Percentiles rank a stretch among this genome's conserved stretches.
Evolutionary conservation across 2,888 invertebrate species (phyloP).

Genomic region (Allacma fusca): DNA sequence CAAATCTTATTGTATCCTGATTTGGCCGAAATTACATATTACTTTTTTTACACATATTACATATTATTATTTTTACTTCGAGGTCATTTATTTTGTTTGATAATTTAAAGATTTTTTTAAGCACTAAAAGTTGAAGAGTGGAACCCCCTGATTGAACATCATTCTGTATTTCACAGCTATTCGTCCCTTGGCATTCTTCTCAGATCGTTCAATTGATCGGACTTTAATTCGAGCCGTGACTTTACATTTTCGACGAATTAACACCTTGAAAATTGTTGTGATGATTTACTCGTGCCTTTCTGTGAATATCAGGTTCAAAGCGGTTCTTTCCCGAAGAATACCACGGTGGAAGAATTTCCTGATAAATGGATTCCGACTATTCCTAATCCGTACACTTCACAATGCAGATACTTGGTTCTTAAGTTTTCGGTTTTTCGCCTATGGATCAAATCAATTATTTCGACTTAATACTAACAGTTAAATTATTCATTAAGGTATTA

Average conservation of each 20-base stretch:
- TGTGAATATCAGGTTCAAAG: background rate
- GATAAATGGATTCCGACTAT: background rate
- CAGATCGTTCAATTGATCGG: background rate
- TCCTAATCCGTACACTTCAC: constrained; percentile 18
- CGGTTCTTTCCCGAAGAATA: background rate
- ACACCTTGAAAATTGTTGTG: constrained; percentile 10
- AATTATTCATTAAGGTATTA: no score
- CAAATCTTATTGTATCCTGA: no score
- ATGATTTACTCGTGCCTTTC: constrained; percentile 14
- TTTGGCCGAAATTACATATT: no score
- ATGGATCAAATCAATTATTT: background rate
- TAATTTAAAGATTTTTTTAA: no score
- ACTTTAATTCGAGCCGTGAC: background rate
- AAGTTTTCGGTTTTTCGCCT: constrained; percentile 3
- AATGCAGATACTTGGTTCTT: background rate
- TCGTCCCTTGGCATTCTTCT: background rate
- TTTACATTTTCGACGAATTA: background rate
- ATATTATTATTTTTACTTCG: no score
- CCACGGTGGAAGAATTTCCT: background rate
- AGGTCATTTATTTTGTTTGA: no score
- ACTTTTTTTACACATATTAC: no score
- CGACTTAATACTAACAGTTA: background rate
- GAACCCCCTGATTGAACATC: background rate
- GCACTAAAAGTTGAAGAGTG: background rate
- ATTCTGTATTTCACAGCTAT: constrained; percentile 2